Percentiles rank a stretch among this genome's conserved stretches.
Conservation (phyloP, 1,140 invertebrate species). For the Zaprionus ghesquierei region DNA sequence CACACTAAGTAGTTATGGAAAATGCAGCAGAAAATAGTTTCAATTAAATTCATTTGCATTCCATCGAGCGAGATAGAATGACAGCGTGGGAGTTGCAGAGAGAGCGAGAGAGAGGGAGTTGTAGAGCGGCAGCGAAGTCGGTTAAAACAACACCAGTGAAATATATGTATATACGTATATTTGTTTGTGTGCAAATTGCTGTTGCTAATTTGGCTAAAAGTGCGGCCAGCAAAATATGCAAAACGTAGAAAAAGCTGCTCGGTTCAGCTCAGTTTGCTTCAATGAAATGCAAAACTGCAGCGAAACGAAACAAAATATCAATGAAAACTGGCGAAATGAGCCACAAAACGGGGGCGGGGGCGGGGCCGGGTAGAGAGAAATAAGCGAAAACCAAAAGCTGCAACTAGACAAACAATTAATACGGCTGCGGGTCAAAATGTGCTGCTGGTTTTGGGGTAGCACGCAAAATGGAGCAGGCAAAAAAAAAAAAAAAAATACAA, state of each 20-base stretch:
- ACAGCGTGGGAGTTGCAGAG: no score
- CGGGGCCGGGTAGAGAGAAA: neutral
- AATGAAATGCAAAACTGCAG: conserved; percentile 14
- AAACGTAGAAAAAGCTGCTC: conserved; percentile 5
- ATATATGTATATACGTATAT: conserved; percentile 5
- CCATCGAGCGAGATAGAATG: neutral
- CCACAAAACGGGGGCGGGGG: neutral
- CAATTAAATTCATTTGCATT: conserved; percentile 40
- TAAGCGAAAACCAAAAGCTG: neutral
- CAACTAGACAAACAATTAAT: conserved; percentile 48
- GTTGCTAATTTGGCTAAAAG: conserved; percentile 34
- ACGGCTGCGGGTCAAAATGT: conserved; percentile 22
- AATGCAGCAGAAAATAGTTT: conserved; percentile 25
- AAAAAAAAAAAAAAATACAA: neutral
- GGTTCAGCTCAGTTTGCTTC: conserved; percentile 3
- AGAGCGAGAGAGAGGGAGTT: neutral
- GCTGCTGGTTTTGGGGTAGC: neutral
- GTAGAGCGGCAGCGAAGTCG: neutral
- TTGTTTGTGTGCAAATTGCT: conserved; percentile 14
- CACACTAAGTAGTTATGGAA: conserved; percentile 15
- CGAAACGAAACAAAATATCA: conserved; percentile 23
- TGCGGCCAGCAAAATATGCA: conserved; percentile 9
- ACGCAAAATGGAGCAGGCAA: neutral
- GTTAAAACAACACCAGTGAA: conserved; percentile 14
- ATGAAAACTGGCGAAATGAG: conserved; percentile 21